Evolutionary conservation across 2,888 invertebrate species (phyloP), one percentile per base, ranked within the genome.

Genomic region (Fissipunctia ypsillon): DNA sequence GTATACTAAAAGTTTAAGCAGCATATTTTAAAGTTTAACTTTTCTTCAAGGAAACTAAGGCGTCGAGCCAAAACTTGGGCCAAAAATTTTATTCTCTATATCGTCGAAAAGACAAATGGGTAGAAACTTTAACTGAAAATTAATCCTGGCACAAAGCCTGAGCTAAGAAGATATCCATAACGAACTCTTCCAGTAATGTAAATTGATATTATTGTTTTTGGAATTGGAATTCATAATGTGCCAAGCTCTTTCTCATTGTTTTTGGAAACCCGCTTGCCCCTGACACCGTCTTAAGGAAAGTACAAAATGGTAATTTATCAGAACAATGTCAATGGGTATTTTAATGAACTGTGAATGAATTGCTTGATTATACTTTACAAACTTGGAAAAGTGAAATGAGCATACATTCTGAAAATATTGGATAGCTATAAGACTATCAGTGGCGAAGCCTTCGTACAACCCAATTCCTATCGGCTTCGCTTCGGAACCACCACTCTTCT

Each of bases 111-210:
- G 59, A 83, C 38, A 73, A 77, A 77, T 73, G 73, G 50, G 12
- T 43, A 31, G 38, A 70, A 69, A 77, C 35, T 69, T 70, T 38
- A 71, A 77, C 59, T 69, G 57, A 71, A 77, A 71, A 73, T 73
- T 66, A 72, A 74, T 65, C 48, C 78, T 83, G 85, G 73, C 76
- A 81, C 54, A 72, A 68, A 70, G 65, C 74, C 73, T 83, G 35
- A 66, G n/a, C 52, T 52, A 43, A 65, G 41, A 57, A 66, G 1
- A 69, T 66, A 48, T 25, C 38, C 31, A 60, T 68, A 57, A 50
- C 45, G 19, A 52, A 52, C 28, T 65, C 28, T 16, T 67, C 9
- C n/a, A 67, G 38, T 65, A 73, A 73, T 73, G 52, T 52, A 48
- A 65, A 65, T n/a, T 56, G 45, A 31, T 80, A 35, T 41, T 43